Conservation (phyloP, 2,797 vertebrate species). For the Sebastiscus tertius region DNA sequence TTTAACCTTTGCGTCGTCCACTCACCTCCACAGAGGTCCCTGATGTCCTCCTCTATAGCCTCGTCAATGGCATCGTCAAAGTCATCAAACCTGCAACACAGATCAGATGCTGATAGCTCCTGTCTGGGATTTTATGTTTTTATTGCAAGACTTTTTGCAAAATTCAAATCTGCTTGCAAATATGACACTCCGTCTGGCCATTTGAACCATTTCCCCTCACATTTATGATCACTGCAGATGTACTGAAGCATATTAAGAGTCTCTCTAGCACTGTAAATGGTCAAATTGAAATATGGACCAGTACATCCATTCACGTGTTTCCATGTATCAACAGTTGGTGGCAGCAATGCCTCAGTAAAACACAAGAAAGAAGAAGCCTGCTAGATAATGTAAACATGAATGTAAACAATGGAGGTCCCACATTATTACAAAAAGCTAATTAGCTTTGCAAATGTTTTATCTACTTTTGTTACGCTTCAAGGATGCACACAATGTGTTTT, state of each 20-base stretch:
- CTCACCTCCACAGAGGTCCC: slow-evolving; percentile 90
- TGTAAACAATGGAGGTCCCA: no score
- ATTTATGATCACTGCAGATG: not conserved
- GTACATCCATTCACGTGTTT: not conserved
- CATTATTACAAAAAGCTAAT: no score
- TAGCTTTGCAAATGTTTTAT: not conserved
- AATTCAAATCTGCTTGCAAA: not conserved
- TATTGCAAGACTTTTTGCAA: not conserved
- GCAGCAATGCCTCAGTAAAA: no score
- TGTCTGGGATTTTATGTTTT: not conserved
- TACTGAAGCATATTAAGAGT: not conserved
- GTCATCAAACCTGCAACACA: slow-evolving; percentile 91
- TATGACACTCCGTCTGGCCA: not conserved
- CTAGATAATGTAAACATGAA: no score
- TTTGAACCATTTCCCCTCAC: not conserved
- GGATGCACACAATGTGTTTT: not conserved
- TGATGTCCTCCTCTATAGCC: slow-evolving; percentile 95
- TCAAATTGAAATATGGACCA: not conserved
- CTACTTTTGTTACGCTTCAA: not conserved
- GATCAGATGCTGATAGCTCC: not conserved
- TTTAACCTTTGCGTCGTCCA: not conserved
- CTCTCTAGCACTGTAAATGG: not conserved
- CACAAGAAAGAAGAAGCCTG: not conserved
- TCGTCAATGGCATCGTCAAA: slow-evolving; percentile 99
- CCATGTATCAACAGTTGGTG: not conserved